Evolutionary conservation across 2,797 vertebrate genomes (phyloP).

Genomic region (Gymnoscopelus microlampas): DNA sequence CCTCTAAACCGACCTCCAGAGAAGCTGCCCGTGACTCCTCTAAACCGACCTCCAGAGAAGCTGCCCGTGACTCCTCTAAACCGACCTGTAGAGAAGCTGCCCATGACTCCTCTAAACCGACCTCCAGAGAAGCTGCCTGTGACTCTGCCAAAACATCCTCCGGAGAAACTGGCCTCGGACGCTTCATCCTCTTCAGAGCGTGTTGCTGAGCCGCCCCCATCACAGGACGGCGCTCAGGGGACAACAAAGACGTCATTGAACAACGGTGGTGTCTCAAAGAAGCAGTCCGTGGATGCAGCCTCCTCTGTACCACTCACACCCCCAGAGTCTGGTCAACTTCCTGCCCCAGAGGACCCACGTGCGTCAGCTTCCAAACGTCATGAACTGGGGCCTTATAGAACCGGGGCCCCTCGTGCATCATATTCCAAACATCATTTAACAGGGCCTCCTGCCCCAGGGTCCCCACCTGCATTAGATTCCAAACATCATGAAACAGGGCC

Average conservation of each 20-base stretch:
- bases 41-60: too few species aligned
- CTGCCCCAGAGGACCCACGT: constrained; percentile 68
- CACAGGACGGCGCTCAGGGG: constrained; percentile 41
- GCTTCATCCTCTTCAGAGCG: constrained; percentile 26
- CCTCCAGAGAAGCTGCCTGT: too few species aligned
- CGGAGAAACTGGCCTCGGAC: constrained; percentile 64
- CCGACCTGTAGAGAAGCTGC: too few species aligned
- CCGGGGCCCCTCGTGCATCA: constrained; percentile 34
- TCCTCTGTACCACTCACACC: constrained; percentile 51
- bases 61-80: too few species aligned
- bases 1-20: too few species aligned
- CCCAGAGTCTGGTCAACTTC: constrained; percentile 45
- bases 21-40: too few species aligned
- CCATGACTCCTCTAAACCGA: too few species aligned
- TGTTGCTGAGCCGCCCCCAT: constrained; percentile 23
- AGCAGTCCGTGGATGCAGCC: constrained; percentile 35
- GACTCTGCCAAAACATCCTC: neutral
- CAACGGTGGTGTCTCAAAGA: constrained; percentile 51
- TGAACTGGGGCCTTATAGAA: constrained; percentile 58
- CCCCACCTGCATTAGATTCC: constrained; percentile 36
- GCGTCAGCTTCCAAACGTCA: constrained; percentile 48
- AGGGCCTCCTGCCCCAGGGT: constrained; percentile 54
- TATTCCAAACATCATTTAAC: constrained; percentile 32
- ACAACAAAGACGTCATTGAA: constrained; percentile 69
- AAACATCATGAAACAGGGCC: constrained; percentile 45